Conservation (phyloP, 2,888 invertebrate genomes). For the Cephus pulcher region DNA sequence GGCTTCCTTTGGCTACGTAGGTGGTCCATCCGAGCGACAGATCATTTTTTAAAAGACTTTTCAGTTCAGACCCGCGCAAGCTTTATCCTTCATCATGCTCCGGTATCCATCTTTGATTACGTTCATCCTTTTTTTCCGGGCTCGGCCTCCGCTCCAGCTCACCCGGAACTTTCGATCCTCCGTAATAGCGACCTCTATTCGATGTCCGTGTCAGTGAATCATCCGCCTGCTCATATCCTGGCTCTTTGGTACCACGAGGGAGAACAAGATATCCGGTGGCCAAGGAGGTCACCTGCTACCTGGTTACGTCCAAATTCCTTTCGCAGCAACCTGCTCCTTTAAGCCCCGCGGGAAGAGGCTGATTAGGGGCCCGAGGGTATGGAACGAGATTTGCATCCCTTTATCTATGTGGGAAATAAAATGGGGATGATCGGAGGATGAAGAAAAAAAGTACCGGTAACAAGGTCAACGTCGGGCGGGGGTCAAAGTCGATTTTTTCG, state of each 20-base stretch:
- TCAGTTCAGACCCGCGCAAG: slow-evolving; percentile 33
- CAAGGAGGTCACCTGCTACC: background rate
- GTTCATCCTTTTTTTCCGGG: slow-evolving; percentile 24
- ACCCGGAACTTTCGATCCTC: background rate
- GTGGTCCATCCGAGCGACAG: slow-evolving; percentile 44
- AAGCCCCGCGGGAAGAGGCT: background rate
- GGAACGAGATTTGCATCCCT: background rate
- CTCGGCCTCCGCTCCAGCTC: background rate
- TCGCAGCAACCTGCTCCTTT: background rate
- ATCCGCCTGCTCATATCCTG: background rate
- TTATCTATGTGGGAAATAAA: background rate
- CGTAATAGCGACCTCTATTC: background rate
- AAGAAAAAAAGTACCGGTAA: background rate
- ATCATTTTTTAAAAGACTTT: slow-evolving; percentile 50
- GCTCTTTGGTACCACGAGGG: background rate
- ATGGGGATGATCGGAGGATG: background rate
- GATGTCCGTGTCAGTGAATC: background rate
- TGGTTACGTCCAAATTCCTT: background rate
- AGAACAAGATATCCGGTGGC: background rate
- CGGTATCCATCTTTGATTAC: slow-evolving; percentile 40
- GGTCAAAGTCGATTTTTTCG: background rate
- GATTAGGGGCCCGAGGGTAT: background rate
- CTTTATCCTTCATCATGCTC: slow-evolving; percentile 47
- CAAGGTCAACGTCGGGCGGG: background rate
- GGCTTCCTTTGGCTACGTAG: slow-evolving; percentile 35